Base-by-base conservation (phyloP, 2,797 vertebrate species). In the Mastacembelus armatus region DNA sequence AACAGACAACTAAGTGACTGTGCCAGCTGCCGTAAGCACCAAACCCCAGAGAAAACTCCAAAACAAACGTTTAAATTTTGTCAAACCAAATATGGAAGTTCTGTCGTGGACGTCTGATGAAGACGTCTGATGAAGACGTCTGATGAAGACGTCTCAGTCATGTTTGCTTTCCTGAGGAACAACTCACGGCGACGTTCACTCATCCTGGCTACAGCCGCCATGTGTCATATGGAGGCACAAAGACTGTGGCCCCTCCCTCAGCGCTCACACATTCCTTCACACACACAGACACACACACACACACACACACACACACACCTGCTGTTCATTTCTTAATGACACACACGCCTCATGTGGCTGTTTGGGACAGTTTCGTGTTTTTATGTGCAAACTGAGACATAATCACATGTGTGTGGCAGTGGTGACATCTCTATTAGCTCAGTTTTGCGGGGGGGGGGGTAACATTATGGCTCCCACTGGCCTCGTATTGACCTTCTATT, bases 341-440 rank as follows among this genome's bases (percentile, higher is more conserved):
- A 11, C 10, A 51, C 19, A 6, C 1, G 35, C 18, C 26, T 6
- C 3, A 18, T 19, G 40, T 39, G 39, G 45, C 4, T 0, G 0
- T 32, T 15, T 18, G 0, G 1, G 40, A 14, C 15, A 2, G 10
- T n/a, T 15, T 2, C 18, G 35, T 35, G 32, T 43, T 0, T 43
- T 12, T 19, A 12, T 4, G 2, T 7, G n/a, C 12, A 1, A 1
- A 1, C 5, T 10, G 24, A 30, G 15, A 9, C 45, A 11, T 64
- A 58, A 64, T 60, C 71, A 66, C 63, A 30, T 48, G 59, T 61
- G 56, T 51, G 55, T 27, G 62, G 11, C 32, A 2, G 44, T 57
- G 81, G 50, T 90, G 88, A 91, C 89, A 83, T 77, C 85, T 93
- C 82, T 90, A 91, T 95, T 94, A 92, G 90, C 93, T 95, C 93